These are phyloP conservation scores for Metopolophium dirhodum DNA, from an alignment of 1,140 invertebrate species.

Conservation along the genomic window DNA sequence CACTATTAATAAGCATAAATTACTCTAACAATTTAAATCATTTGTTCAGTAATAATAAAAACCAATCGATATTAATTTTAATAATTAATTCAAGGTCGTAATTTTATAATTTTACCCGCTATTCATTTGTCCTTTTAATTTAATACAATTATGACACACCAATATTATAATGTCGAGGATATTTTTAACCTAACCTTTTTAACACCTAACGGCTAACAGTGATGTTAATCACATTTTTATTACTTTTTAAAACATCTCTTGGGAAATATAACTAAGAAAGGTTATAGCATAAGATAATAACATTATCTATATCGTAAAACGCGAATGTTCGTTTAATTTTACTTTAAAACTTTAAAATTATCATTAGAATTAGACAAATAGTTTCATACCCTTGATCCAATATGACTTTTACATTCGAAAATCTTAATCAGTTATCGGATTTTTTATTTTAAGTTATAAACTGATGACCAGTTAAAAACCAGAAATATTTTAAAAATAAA, in stretches of 20 bases:
- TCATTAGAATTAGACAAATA: background rate
- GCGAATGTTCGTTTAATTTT: background rate
- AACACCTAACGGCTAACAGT: background rate
- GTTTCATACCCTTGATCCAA: background rate
- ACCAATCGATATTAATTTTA: background rate
- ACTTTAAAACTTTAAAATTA: background rate
- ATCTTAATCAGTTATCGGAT: background rate
- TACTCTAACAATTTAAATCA: background rate
- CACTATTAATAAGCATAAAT: background rate
- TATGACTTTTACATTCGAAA: background rate
- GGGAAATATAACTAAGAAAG: conserved; percentile 34
- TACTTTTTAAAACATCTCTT: conserved; percentile 34
- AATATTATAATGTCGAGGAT: conserved; percentile 15
- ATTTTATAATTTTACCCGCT: background rate
- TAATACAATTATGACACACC: background rate
- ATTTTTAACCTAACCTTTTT: conserved; percentile 27
- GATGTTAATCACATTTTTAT: conserved; percentile 39
- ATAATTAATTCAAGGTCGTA: background rate
- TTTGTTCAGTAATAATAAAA: background rate
- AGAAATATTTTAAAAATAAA: background rate
- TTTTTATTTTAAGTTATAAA: background rate
- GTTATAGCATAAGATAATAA: background rate
- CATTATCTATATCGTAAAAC: background rate
- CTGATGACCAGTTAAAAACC: background rate
- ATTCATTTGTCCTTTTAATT: conserved; percentile 20